phyloP scores from a whole-genome alignment of 1,140 invertebrate species.

The Bombus confusus region DNA sequence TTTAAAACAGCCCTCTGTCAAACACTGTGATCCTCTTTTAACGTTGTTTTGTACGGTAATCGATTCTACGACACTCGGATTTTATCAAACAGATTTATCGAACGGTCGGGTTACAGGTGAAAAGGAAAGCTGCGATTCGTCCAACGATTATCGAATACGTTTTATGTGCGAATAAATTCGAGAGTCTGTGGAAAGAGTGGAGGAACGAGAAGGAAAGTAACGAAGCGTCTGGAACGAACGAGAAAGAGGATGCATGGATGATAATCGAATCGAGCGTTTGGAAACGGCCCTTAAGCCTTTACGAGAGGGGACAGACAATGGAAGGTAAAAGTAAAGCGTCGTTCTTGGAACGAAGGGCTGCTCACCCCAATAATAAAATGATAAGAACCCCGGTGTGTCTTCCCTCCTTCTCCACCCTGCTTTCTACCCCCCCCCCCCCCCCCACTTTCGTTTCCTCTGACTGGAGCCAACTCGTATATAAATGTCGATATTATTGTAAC shows the following conservation, averaged over 20 bases:
- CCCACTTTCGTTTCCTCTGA: constrained; percentile 23
- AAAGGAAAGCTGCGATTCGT: too few relatives aligned
- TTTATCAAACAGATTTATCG: background rate
- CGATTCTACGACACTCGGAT: background rate
- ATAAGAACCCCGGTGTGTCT: constrained; percentile 69
- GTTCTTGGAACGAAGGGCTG: constrained; percentile 69
- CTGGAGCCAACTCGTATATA: constrained; percentile 68
- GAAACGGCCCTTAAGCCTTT: constrained; percentile 67
- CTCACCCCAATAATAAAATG: constrained; percentile 74
- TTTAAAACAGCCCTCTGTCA: background rate
- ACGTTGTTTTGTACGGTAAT: background rate
- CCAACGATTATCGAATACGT: background rate
- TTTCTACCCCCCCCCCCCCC: constrained; percentile 33
- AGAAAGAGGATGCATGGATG: constrained; percentile 36
- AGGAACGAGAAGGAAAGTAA: constrained; percentile 16
- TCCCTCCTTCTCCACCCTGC: constrained; percentile 20
- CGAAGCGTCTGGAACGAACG: constrained; percentile 44
- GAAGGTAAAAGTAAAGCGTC: constrained; percentile 72
- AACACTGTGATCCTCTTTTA: background rate
- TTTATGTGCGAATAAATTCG: background rate
- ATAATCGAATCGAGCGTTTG: constrained; percentile 66
- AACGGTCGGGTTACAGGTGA: background rate
- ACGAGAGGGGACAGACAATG: constrained; percentile 63
- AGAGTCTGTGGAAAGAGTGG: background rate
- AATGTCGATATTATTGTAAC: constrained; percentile 78